Evolutionary conservation across 1,140 invertebrate genomes (phyloP).

Genomic region (Leucophenga varia): DNA sequence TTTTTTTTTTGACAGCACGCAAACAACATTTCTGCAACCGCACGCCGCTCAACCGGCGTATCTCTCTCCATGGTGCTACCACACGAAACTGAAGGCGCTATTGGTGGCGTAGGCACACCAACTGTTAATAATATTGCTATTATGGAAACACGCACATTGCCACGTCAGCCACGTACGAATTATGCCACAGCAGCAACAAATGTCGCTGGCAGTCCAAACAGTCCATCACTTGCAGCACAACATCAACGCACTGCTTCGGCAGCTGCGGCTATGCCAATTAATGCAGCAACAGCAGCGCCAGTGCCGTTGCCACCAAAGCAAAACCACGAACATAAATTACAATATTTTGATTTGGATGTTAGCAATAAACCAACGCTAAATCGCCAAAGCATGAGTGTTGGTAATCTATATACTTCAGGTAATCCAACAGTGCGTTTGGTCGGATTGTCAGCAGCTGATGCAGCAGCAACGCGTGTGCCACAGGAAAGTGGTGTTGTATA

Average conservation of each 20-base stretch:
- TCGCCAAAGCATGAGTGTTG: slow-evolving; percentile 38
- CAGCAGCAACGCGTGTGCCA: slow-evolving; percentile 22
- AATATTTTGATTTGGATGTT: slow-evolving; percentile 76
- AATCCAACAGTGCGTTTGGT: slow-evolving; percentile 17
- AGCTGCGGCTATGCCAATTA: slow-evolving; percentile 29
- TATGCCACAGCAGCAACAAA: slow-evolving; percentile 2
- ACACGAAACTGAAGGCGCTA: slow-evolving; percentile 35
- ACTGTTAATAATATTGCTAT: too few relatives aligned
- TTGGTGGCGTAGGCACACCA: slow-evolving; percentile 15
- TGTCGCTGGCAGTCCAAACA: slow-evolving; percentile 35
- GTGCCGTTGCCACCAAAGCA: slow-evolving; percentile 15
- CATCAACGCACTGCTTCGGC: slow-evolving; percentile 45
- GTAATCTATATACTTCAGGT: slow-evolving; percentile 28
- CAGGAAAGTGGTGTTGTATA: slow-evolving; percentile 67
- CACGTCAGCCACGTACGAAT: slow-evolving; percentile 34
- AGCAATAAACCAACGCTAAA: slow-evolving; percentile 46
- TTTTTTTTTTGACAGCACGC: too few relatives aligned
- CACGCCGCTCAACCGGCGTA: slow-evolving; percentile 36
- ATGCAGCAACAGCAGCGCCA: slow-evolving; percentile 8
- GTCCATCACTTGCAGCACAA: slow-evolving; percentile 28
- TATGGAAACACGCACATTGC: slow-evolving; percentile 47
- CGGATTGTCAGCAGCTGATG: slow-evolving; percentile 20
- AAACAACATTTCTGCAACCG: slow-evolving; percentile 28
- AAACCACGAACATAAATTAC: slow-evolving; percentile 46
- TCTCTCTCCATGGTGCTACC: slow-evolving; percentile 42